Evolutionary conservation across 2,797 vertebrate species (phyloP), one percentile per base, ranked within the genome.

Genomic region (Molothrus ater): DNA sequence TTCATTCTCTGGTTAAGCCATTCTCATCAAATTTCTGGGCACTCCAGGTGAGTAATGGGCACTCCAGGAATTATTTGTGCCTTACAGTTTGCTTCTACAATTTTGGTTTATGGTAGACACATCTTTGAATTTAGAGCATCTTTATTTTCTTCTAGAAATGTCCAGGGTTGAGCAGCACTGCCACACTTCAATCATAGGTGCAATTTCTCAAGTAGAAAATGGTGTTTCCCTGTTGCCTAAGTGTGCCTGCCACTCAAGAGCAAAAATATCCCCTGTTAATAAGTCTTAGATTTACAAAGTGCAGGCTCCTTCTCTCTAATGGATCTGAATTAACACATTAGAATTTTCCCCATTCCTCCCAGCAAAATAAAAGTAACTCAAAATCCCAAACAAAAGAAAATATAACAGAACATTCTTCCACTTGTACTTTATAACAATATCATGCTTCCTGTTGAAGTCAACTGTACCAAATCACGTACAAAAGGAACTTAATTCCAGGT

Each of bases 291-390:
- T 53, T 68, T 71, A 66, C 12, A 82, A 82, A 48, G 20, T 45
- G 10, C 22, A 87, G 45, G 8, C 8, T 80, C 50, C 6, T 82
- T 80, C 45, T 64, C 32, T 56, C 36, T 65, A 66, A 40, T 17
- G 32, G 48, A 73, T 56, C 31, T 54, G 29, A 84, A 84, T 56
- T 47, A n/a, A 59, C 15, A 65, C 20, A 48, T 51, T 4, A 63
- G 10, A 36, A 31, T 70, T 88, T 63, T 21, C 4, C 13, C 3
- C 2, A 1, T 2, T 34, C 11, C 12, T 1, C 0, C 0, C 11
- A 14, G 9, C 13, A 45, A 72, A 70, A 31, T 17, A 66, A 34
- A 74, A 81, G 25, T 10, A 48, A 10, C 17, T 89, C 20, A 79
- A 69, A 88, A 81, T 56, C 14, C 9, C 16, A 34, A 81, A n/a